phyloP scores from a whole-genome alignment of 30 jellyfish, hydroid and myxozoan species.

The Pelagia noctiluca region DNA sequence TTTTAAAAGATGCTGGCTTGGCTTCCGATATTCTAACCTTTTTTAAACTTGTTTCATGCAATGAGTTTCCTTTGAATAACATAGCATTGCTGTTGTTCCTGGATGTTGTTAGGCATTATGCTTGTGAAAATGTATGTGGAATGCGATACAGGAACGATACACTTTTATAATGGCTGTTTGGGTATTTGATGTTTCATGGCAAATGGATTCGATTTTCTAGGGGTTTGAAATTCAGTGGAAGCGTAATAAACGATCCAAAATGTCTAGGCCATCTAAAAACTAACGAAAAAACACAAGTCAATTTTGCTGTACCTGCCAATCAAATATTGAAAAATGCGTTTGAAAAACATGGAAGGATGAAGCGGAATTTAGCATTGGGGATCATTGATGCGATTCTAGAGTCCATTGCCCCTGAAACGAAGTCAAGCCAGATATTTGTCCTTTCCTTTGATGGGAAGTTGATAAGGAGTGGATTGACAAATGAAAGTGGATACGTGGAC shows the following conservation, averaged over 20 bases:
- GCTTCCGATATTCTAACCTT: neutral
- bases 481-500: neutral
- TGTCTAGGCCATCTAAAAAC: neutral
- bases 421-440: neutral
- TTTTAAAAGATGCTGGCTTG: neutral
- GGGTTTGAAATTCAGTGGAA: neutral
- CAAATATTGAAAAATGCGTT: neutral
- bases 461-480: neutral
- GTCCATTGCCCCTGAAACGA: neutral
- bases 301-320: too few species aligned
- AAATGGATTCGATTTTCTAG: too few species aligned
- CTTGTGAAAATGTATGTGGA: neutral
- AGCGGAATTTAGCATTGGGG: neutral
- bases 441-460: constrained; percentile 1
- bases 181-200: neutral
- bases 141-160: neutral
- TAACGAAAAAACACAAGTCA: neutral
- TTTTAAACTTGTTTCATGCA: neutral
- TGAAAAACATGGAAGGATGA: neutral
- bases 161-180: neutral
- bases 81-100: constrained; percentile 1
- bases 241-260: neutral
- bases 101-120: neutral
- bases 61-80: neutral
- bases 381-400: neutral